phyloP scores from a whole-genome alignment of 2,888 invertebrate genomes.

The Sarcophaga variegata region DNA sequence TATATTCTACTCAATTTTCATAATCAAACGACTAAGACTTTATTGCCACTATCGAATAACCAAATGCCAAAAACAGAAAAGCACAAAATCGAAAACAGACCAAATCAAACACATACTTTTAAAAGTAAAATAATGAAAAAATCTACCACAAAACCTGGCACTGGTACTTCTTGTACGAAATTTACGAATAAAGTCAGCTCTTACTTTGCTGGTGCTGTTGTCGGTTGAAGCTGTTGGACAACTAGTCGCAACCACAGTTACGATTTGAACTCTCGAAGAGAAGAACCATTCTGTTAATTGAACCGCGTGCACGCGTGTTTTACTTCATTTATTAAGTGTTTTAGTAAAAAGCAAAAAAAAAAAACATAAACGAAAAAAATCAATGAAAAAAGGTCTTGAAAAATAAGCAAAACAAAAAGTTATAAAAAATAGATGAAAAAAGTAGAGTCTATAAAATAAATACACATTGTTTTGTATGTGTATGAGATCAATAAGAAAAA shows the following conservation, averaged over 20 bases:
- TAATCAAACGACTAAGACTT: constrained; percentile 55
- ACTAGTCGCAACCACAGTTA: constrained; percentile 74
- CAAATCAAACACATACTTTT: constrained; percentile 50
- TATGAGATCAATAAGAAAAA: constrained; percentile 2
- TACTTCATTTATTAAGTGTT: not conserved
- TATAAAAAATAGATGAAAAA: constrained; percentile 13
- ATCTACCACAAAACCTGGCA: constrained; percentile 48
- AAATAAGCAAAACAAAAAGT: constrained; percentile 40
- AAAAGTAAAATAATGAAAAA: constrained; percentile 35
- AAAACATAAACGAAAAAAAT: constrained; percentile 27
- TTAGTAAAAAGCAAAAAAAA: constrained; percentile 31
- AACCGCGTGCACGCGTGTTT: constrained; percentile 57
- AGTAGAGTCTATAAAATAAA: not conserved
- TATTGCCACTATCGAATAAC: constrained; percentile 66
- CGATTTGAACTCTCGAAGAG: constrained; percentile 78
- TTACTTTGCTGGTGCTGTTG: constrained; percentile 43
- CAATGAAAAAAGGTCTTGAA: constrained; percentile 7
- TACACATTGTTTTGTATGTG: not conserved
- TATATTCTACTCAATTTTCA: constrained; percentile 60
- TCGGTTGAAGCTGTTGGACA: constrained; percentile 65
- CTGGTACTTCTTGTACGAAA: constrained; percentile 59
- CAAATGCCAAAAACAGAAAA: constrained; percentile 71
- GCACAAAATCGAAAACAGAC: constrained; percentile 64
- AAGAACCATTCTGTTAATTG: constrained; percentile 77
- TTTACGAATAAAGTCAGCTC: constrained; percentile 54